These are phyloP conservation scores for Callinectes sapidus DNA, from an alignment of 2,888 invertebrate genomes.

Conservation along the genomic window DNA sequence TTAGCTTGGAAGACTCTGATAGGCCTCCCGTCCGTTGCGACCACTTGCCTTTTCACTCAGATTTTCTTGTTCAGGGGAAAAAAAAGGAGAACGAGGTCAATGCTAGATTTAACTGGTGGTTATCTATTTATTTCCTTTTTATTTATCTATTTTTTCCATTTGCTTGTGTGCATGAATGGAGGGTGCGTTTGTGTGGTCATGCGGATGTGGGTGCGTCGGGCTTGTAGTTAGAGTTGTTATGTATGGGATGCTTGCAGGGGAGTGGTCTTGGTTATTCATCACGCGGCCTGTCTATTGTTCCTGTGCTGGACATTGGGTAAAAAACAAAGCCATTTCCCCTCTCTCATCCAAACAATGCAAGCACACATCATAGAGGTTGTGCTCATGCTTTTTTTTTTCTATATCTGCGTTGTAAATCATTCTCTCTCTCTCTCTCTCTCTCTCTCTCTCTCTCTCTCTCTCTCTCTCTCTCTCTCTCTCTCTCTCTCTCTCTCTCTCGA, in stretches of 20 bases:
- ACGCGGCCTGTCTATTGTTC: conserved; percentile 32
- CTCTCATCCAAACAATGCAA: not conserved
- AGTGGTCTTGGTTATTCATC: not conserved
- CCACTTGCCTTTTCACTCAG: not conserved
- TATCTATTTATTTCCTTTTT: no score
- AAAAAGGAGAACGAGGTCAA: not conserved
- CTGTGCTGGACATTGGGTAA: conserved; percentile 1
- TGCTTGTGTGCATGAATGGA: not conserved
- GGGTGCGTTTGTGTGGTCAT: not conserved
- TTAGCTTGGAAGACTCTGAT: conserved; percentile 9
- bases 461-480: conserved; percentile 26
- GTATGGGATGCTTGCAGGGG: conserved; percentile 32
- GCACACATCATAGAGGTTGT: conserved; percentile 9
- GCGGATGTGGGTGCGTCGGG: conserved; percentile 14
- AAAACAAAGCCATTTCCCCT: conserved; percentile 21
- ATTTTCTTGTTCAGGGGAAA: not conserved
- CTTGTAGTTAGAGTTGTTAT: not conserved
- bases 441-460: conserved; percentile 36
- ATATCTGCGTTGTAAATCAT: not conserved
- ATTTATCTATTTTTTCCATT: not conserved
- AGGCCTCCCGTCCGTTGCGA: not conserved
- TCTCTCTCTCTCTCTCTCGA: conserved; percentile 40
- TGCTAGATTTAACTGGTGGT: not conserved
- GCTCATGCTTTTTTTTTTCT: not conserved
- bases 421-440: conserved; percentile 36